Percentiles rank a stretch among this genome's conserved stretches.
These are phyloP conservation scores for Malurus elegans DNA, from an alignment of 2,113 vertebrate genomes.

Conservation along the genomic window DNA sequence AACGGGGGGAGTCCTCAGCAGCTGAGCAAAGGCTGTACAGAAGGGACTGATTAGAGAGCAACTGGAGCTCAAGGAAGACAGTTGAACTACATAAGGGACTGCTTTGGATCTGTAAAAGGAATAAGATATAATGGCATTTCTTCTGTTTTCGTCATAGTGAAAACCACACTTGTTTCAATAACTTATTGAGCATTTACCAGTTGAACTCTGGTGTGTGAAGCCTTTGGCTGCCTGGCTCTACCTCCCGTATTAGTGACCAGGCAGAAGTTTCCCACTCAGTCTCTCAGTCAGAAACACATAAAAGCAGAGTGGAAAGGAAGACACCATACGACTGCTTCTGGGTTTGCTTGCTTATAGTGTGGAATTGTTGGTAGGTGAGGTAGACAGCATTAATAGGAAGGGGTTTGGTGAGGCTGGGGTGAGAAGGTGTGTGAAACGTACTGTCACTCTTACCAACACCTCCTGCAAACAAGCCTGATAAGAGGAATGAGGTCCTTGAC, in stretches of 20 bases:
- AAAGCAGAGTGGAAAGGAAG: background rate
- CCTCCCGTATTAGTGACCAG: background rate
- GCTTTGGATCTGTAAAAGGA: background rate
- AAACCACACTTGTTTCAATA: background rate
- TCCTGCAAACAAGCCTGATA: background rate
- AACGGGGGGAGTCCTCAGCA: background rate
- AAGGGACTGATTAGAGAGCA: background rate
- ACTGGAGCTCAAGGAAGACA: background rate
- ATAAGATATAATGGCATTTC: background rate
- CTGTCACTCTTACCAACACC: background rate
- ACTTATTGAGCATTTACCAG: background rate
- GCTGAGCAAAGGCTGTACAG: background rate
- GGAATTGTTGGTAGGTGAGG: background rate
- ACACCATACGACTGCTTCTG: background rate
- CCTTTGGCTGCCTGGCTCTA: background rate
- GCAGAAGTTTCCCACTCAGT: background rate
- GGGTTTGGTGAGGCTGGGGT: background rate
- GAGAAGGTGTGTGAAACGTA: background rate
- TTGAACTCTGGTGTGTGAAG: background rate
- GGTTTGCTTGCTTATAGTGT: background rate
- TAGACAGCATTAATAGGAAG: background rate
- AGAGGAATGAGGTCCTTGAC: fast-evolving
- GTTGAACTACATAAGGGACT: background rate
- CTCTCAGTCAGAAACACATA: background rate
- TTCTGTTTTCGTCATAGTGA: background rate